phyloP scores from a whole-genome alignment of 2,113 vertebrate species.

The Corythaixoides concolor region DNA sequence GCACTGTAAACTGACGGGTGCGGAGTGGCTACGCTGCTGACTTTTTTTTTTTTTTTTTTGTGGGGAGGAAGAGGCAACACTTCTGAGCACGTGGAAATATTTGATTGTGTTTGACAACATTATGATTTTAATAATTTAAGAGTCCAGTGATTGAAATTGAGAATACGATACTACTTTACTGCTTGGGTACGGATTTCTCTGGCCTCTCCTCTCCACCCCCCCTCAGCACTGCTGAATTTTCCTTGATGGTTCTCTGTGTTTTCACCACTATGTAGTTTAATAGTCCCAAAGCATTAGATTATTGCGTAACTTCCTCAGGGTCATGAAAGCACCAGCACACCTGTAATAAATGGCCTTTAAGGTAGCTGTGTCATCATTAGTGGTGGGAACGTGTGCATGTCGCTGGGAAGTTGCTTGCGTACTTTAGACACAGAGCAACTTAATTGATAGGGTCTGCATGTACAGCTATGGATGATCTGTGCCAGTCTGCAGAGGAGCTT shows the following conservation, averaged over 20 bases:
- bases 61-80: neutral
- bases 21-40: rapidly evolving
- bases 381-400: neutral
- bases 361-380: neutral
- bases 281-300: neutral
- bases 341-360: neutral
- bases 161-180: neutral
- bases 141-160: neutral
- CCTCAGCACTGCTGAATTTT: neutral
- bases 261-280: neutral
- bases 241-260: neutral
- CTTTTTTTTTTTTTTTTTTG: no score
- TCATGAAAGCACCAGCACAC: neutral
- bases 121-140: neutral
- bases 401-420: neutral
- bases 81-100: neutral
- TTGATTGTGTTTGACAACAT: neutral
- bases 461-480: neutral
- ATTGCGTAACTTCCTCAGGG: neutral
- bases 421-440: neutral
- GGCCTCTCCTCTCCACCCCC: no score
- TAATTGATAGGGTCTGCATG: neutral
- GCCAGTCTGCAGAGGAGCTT: neutral
- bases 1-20: neutral
- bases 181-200: neutral